phyloP scores from a whole-genome alignment of 2,888 invertebrate genomes.

The Eutolmus rufibarbis region DNA sequence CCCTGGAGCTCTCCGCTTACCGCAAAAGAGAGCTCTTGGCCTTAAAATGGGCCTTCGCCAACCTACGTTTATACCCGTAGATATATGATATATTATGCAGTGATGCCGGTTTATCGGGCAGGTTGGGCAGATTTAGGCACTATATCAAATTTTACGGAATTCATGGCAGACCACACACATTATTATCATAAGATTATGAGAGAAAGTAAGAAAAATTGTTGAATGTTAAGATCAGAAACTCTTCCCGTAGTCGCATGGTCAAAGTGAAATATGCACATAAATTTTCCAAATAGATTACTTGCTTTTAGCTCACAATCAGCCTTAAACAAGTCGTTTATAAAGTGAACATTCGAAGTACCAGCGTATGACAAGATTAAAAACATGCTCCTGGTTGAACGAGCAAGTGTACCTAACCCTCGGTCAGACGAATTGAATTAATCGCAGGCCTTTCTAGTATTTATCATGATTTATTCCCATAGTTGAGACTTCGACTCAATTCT shows the following conservation, averaged over 20 bases:
- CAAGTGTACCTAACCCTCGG: background rate
- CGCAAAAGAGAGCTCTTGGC: background rate
- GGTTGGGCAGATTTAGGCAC: background rate
- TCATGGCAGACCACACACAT: background rate
- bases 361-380: background rate
- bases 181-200: background rate
- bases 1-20: background rate
- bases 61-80: background rate
- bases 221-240: background rate
- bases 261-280: background rate
- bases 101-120: background rate
- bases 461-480: background rate
- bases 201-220: background rate
- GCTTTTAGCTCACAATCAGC: background rate
- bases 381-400: background rate
- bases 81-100: background rate
- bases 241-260: background rate
- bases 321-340: background rate
- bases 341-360: background rate
- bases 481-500: background rate
- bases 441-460: background rate
- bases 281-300: background rate
- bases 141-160: background rate
- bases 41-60: background rate
- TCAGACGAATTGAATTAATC: background rate